Evolutionary conservation across 2,888 invertebrate genomes (phyloP).

Genomic region (Hyposoter didymator): DNA sequence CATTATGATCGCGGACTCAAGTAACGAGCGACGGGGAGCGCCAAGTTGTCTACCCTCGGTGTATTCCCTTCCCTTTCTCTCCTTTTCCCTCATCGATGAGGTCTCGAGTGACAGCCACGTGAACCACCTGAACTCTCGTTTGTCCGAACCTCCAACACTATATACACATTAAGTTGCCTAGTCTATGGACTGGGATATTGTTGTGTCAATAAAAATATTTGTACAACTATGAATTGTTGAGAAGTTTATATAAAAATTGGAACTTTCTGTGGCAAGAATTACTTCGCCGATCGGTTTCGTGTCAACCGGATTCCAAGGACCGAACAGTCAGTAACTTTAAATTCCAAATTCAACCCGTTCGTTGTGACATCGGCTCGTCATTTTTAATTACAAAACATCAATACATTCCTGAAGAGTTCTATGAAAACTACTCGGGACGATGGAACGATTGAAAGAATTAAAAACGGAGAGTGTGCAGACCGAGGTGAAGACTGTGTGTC

Average conservation of each 20-base stretch:
- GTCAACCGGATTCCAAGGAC: background rate
- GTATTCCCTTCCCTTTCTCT: slow-evolving; percentile 27
- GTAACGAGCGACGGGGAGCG: slow-evolving; percentile 77
- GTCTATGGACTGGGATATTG: background rate
- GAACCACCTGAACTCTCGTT: slow-evolving; percentile 54
- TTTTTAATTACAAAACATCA: background rate
- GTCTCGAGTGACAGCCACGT: slow-evolving; percentile 55
- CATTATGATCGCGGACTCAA: slow-evolving; percentile 82
- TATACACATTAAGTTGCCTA: background rate
- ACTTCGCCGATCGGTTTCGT: background rate
- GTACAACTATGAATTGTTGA: background rate
- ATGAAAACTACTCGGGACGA: background rate
- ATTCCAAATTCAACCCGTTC: background rate
- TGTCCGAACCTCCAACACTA: slow-evolving; percentile 50
- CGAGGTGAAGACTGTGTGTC: background rate
- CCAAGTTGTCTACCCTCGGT: slow-evolving; percentile 53
- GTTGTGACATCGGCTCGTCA: background rate
- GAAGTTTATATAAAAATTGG: background rate
- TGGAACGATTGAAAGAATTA: background rate
- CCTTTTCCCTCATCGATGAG: slow-evolving; percentile 24
- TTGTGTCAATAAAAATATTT: background rate
- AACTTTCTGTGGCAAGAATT: too few species aligned
- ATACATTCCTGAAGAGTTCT: background rate
- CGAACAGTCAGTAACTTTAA: background rate
- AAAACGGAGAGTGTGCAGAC: background rate